A percentile compares a stretch with the other conserved stretches of the same genome.
Conservation (phyloP, 2,888 invertebrate species). For the Diplolepis rosae region DNA sequence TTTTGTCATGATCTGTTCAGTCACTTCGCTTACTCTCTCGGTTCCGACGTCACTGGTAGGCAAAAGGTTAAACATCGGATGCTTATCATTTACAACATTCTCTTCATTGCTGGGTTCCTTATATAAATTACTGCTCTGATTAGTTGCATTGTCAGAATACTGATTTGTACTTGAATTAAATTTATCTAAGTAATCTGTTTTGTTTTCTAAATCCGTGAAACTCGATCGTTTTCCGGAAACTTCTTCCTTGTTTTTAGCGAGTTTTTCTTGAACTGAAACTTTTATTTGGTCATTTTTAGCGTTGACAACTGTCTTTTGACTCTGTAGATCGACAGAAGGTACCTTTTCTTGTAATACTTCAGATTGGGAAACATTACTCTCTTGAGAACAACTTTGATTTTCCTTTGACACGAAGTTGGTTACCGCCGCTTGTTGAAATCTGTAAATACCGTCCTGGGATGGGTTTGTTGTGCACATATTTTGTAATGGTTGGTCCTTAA, state of each 20-base stretch:
- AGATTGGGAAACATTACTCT: slow-evolving; percentile 50
- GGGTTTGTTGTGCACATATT: slow-evolving; percentile 42
- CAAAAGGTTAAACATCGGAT: slow-evolving; percentile 33
- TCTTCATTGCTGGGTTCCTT: slow-evolving; percentile 44
- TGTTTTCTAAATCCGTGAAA: slow-evolving; percentile 60
- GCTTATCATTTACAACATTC: slow-evolving; percentile 13
- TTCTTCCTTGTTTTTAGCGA: slow-evolving; percentile 63
- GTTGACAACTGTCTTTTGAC: slow-evolving; percentile 63
- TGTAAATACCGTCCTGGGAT: slow-evolving; percentile 58
- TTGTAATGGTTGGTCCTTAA: slow-evolving; percentile 38
- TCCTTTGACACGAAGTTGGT: slow-evolving; percentile 48
- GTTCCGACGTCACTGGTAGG: slow-evolving; percentile 29
- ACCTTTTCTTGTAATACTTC: slow-evolving; percentile 53
- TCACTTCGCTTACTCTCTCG: neutral
- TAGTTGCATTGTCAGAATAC: slow-evolving; percentile 45
- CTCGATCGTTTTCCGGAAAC: slow-evolving; percentile 63
- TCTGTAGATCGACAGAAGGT: slow-evolving; percentile 44
- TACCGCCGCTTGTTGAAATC: slow-evolving; percentile 57
- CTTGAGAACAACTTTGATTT: slow-evolving; percentile 49
- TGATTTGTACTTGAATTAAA: slow-evolving; percentile 49
- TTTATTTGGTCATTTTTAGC: slow-evolving; percentile 69
- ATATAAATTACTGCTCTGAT: slow-evolving; percentile 42
- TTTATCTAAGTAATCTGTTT: slow-evolving; percentile 50
- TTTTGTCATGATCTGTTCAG: slow-evolving; percentile 6
- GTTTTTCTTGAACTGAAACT: slow-evolving; percentile 61